Percentiles rank a stretch among this genome's conserved stretches.
These are phyloP conservation scores for Mesitornis unicolor DNA, from an alignment of 2,113 vertebrate species.

Conservation along the genomic window DNA sequence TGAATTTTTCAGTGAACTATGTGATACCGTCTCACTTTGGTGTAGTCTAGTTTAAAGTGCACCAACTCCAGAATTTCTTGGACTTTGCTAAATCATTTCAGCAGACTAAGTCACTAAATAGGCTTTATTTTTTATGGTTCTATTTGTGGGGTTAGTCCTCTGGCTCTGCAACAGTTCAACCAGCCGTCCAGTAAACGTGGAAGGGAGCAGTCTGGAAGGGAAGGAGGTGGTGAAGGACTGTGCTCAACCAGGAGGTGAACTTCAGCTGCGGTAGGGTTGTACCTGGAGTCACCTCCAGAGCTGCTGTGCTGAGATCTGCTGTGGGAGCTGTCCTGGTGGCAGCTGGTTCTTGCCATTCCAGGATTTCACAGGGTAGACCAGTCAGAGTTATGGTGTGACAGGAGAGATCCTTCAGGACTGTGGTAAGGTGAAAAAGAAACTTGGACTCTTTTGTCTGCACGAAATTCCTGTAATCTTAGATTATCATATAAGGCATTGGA, in stretches of 20 bases:
- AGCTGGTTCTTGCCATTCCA: not conserved
- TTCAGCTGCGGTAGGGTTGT: not conserved
- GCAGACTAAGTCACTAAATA: not conserved
- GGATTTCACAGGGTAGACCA: not conserved
- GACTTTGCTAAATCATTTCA: not conserved
- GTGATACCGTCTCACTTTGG: not conserved
- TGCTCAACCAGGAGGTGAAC: not conserved
- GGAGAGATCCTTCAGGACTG: not conserved
- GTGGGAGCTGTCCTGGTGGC: not conserved
- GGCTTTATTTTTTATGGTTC: not conserved
- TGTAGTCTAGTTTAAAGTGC: not conserved
- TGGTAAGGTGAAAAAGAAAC: not conserved
- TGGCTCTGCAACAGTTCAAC: not conserved
- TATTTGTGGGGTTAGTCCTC: not conserved
- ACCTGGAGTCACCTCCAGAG: not conserved
- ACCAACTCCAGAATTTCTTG: not conserved
- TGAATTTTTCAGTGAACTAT: not conserved
- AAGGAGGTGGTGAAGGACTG: not conserved
- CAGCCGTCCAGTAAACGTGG: not conserved
- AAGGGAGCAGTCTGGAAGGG: not conserved
- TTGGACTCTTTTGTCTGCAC: not conserved
- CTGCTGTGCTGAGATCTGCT: not conserved
- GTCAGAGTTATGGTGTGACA: rapidly evolving
- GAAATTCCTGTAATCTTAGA: not conserved
- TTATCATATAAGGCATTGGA: not conserved